A percentile compares a stretch with the other conserved stretches of the same genome.
Conservation (phyloP, 2,113 vertebrate species). For the Sinosuthora webbiana region DNA sequence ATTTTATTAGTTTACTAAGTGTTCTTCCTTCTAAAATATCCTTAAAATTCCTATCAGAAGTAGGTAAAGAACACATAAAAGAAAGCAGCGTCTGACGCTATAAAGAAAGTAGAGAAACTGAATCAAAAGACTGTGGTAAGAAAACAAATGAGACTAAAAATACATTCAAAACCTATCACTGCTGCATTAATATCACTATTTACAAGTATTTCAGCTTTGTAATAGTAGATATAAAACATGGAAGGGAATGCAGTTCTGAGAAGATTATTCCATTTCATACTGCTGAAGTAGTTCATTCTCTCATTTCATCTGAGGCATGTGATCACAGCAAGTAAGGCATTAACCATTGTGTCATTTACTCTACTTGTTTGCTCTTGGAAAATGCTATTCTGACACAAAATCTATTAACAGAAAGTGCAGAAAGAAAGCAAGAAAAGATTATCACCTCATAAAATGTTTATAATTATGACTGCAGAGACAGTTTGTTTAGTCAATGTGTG, state of each 20-base stretch:
- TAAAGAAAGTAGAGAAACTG: background rate
- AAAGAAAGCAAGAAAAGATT: background rate
- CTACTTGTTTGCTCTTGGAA: background rate
- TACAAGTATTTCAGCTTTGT: background rate
- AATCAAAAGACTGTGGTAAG: background rate
- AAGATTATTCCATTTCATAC: background rate
- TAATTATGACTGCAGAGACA: background rate
- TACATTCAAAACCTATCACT: background rate
- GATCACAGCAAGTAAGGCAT: background rate
- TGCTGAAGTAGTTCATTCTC: background rate
- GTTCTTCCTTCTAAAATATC: background rate
- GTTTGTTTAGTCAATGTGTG: background rate
- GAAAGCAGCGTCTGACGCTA: background rate
- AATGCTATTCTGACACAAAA: background rate
- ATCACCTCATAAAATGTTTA: conserved; percentile 34
- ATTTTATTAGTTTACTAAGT: background rate
- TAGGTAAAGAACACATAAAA: background rate
- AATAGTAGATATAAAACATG: background rate
- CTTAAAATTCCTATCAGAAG: background rate
- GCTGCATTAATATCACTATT: background rate
- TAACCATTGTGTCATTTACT: background rate
- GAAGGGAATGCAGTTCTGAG: background rate
- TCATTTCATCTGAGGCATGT: background rate
- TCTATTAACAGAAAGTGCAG: background rate
- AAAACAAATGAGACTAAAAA: background rate